Evolutionary conservation across 2,113 vertebrate genomes (phyloP).

Genomic region (Polypterus bichir): DNA sequence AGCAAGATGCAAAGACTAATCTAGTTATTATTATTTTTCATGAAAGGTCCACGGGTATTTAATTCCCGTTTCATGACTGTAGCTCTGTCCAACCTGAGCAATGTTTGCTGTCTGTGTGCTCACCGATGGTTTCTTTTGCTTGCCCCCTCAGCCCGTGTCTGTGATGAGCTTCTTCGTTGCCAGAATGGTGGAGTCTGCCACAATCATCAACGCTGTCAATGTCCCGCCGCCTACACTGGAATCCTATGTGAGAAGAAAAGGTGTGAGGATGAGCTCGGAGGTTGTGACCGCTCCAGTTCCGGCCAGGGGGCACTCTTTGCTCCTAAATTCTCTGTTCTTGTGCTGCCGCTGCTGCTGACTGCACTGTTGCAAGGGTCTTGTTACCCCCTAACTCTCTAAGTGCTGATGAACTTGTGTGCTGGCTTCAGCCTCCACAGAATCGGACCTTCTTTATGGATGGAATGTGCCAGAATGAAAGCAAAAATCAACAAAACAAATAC

Average conservation of each 20-base stretch:
- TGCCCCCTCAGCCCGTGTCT: slow-evolving; percentile 74
- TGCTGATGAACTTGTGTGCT: slow-evolving; percentile 1
- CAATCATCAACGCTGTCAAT: slow-evolving; percentile 78
- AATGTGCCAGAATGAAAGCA: slow-evolving; percentile 35
- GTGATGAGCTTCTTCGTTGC: slow-evolving; percentile 87
- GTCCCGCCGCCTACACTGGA: slow-evolving; percentile 65
- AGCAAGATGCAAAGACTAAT: no score
- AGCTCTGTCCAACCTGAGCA: no score
- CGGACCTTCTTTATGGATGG: slow-evolving; percentile 32
- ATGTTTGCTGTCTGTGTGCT: no score
- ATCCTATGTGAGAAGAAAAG: slow-evolving; percentile 76
- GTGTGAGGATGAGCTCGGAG: slow-evolving; percentile 64
- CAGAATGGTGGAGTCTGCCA: slow-evolving; percentile 86
- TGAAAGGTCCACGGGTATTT: no score
- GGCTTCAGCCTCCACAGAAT: not conserved
- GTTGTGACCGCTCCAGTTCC: slow-evolving; percentile 50
- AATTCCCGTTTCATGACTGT: no score
- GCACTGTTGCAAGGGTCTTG: slow-evolving; percentile 37
- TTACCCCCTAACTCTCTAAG: slow-evolving; percentile 33
- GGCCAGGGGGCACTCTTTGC: slow-evolving; percentile 25
- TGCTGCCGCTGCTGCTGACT: slow-evolving; percentile 34
- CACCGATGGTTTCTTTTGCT: slow-evolving; percentile 10
- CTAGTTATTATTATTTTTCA: no score
- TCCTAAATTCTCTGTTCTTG: slow-evolving; percentile 12
- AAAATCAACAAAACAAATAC: slow-evolving; percentile 22